phyloP scores from a whole-genome alignment of 2,797 vertebrate species.

The Girardinus metallicus region DNA sequence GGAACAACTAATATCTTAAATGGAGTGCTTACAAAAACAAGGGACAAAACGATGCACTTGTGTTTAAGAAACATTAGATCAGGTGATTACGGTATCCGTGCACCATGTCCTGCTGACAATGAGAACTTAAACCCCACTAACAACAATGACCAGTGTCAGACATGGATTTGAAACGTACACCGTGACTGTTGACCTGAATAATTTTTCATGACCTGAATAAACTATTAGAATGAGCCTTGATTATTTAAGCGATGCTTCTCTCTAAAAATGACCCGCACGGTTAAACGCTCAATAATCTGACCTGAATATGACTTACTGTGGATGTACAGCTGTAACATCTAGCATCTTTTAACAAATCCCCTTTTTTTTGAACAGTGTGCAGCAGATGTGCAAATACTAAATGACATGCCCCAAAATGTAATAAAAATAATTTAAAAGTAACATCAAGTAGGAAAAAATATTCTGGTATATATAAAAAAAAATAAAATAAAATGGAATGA shows the following conservation, averaged over 20 bases:
- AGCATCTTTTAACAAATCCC: neutral
- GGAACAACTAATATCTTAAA: slow-evolving; percentile 54
- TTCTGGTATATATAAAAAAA: neutral
- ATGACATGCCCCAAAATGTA: neutral
- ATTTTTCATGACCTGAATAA: too few relatives aligned
- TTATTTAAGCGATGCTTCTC: neutral
- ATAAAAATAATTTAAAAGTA: neutral
- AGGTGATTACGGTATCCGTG: slow-evolving; percentile 17
- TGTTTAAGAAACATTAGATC: slow-evolving; percentile 25
- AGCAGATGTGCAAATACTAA: neutral
- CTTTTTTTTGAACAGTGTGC: neutral
- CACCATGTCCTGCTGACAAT: slow-evolving; percentile 4
- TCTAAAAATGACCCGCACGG: neutral
- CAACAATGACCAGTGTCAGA: slow-evolving; percentile 3
- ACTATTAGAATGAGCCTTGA: neutral
- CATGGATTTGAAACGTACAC: neutral
- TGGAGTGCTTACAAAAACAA: slow-evolving; percentile 53
- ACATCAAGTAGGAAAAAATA: neutral
- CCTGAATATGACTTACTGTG: neutral
- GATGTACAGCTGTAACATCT: neutral
- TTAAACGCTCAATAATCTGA: neutral
- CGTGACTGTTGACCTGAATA: neutral
- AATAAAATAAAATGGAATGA: neutral
- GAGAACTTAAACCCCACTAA: neutral
- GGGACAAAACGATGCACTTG: slow-evolving; percentile 16